Percentiles rank a stretch among this genome's conserved stretches.
Conservation (phyloP, 2,113 vertebrate genomes). For the Rhinoptilus africanus region DNA sequence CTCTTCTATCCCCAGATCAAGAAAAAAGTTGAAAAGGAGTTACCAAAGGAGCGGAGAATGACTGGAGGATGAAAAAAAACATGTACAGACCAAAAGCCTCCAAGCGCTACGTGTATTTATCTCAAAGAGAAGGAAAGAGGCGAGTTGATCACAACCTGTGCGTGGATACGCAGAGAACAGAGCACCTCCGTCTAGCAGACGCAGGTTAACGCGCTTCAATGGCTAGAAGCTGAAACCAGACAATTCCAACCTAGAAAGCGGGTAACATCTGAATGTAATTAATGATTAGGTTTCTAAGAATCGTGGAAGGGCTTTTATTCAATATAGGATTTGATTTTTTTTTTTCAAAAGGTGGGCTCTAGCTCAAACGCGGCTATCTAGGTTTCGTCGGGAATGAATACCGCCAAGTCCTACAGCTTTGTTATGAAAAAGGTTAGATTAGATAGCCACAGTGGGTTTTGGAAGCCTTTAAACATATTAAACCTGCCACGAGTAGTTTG, state of each 20-base stretch:
- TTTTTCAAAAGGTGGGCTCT: neutral
- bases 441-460: neutral
- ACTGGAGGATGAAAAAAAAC: constrained; percentile 46
- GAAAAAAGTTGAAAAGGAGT: constrained; percentile 54
- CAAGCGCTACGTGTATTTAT: constrained; percentile 12
- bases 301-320: neutral
- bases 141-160: constrained; percentile 33
- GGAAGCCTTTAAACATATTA: constrained; percentile 19
- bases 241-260: neutral
- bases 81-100: constrained; percentile 43
- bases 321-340: neutral
- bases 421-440: constrained; percentile 19
- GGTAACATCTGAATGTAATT: constrained; percentile 35
- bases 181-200: neutral
- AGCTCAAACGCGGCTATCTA: neutral
- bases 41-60: constrained; percentile 47
- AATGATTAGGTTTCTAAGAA: constrained; percentile 33
- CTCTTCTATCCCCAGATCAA: constrained; percentile 41
- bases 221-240: neutral
- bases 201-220: constrained; percentile 7
- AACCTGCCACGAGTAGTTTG: neutral
- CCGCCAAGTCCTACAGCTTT: neutral
- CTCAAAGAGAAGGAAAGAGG: constrained; percentile 36
- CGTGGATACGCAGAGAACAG: neutral
- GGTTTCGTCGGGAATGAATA: neutral